Evolutionary conservation across 2,888 invertebrate genomes (phyloP).

Genomic region (Nephrotoma flavescens): DNA sequence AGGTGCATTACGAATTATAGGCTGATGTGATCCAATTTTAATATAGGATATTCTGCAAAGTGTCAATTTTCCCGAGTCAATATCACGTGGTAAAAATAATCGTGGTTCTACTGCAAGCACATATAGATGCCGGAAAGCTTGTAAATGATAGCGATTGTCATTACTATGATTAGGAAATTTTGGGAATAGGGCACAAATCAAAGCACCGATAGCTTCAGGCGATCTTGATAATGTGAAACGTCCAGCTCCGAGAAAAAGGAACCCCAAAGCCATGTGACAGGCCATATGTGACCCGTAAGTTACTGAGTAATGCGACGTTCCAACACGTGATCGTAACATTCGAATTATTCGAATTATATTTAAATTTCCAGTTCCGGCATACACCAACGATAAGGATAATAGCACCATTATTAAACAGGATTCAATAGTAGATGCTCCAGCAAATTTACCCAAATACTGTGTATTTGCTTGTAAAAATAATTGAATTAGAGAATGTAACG

Average conservation of each 20-base stretch:
- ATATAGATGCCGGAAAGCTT: constrained; percentile 92
- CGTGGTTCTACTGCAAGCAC: constrained; percentile 87
- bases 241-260: constrained; percentile 88
- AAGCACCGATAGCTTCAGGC: constrained; percentile 72
- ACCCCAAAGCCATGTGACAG: constrained; percentile 86
- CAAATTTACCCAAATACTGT: constrained; percentile 69
- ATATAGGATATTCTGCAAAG: constrained; percentile 59
- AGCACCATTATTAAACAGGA: constrained; percentile 73
- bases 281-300: constrained; percentile 89
- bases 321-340: constrained; percentile 67
- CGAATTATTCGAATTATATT: constrained; percentile 68
- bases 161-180: constrained; percentile 93
- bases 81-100: constrained; percentile 73
- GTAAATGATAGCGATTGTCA: constrained; percentile 93
- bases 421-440: constrained; percentile 81
- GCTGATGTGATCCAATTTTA: constrained; percentile 35
- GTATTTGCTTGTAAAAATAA: constrained; percentile 31
- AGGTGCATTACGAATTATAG: constrained; percentile 53
- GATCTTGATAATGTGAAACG: constrained; percentile 70
- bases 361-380: constrained; percentile 88
- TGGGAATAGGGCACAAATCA: constrained; percentile 89
- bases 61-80: constrained; percentile 63
- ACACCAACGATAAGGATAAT: constrained; percentile 72
- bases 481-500: constrained; percentile 36
- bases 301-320: constrained; percentile 52